phyloP scores from a whole-genome alignment of 2,888 invertebrate species.

The Uloborus plumipes region DNA sequence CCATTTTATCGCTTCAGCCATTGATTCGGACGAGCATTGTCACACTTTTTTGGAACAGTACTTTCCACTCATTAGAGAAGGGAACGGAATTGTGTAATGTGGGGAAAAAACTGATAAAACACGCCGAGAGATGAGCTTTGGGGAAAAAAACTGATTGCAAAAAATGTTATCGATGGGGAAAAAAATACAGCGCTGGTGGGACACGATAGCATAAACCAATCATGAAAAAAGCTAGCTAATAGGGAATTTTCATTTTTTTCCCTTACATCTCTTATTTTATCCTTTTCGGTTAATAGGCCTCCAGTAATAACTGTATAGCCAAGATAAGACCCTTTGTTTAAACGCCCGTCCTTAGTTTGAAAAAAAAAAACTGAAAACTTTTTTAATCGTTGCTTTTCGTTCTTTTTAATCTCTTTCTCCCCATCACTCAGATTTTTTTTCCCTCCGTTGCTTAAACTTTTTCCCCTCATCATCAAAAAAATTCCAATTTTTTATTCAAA shows the following conservation, averaged over 20 bases:
- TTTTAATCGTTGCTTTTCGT: conserved; percentile 60
- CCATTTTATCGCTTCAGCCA: conserved; percentile 59
- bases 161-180: conserved; percentile 27
- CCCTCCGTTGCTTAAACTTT: background rate
- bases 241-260: conserved; percentile 47
- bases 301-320: conserved; percentile 59
- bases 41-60: conserved; percentile 50
- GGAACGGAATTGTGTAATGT: conserved; percentile 51
- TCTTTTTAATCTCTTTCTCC: conserved; percentile 59
- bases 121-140: conserved; percentile 42
- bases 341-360: conserved; percentile 35
- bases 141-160: conserved; percentile 26
- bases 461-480: conserved; percentile 9
- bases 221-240: conserved; percentile 53
- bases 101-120: conserved; percentile 52
- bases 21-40: conserved; percentile 61
- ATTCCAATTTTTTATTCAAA: conserved; percentile 29
- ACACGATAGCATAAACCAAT: conserved; percentile 47
- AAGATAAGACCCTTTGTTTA: conserved; percentile 62
- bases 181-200: conserved; percentile 33
- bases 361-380: conserved; percentile 33
- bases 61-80: conserved; percentile 45
- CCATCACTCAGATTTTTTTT: conserved; percentile 38
- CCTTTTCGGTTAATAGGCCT: conserved; percentile 60
- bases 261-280: conserved; percentile 30